Conservation (phyloP, 2,113 vertebrate genomes). For the Cyanoliseus patagonus region DNA sequence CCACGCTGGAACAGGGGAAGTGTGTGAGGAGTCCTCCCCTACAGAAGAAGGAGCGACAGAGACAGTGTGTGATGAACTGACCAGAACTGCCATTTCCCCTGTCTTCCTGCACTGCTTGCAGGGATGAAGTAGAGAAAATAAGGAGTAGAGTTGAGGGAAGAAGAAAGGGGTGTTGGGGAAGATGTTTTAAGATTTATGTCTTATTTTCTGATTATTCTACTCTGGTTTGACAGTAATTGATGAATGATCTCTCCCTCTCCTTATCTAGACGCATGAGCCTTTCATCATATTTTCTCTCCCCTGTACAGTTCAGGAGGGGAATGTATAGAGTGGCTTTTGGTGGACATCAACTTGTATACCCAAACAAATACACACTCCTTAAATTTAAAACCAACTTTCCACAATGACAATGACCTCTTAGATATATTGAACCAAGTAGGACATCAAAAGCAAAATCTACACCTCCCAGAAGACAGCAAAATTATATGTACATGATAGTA, state of each 20-base stretch:
- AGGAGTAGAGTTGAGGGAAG: background rate
- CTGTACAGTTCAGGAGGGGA: background rate
- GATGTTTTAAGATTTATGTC: background rate
- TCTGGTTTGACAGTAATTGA: background rate
- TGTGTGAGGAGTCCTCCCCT: background rate
- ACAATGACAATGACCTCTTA: background rate
- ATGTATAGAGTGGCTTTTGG: background rate
- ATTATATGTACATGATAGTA: background rate
- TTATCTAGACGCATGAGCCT: background rate
- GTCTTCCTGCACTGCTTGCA: background rate
- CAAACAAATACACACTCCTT: background rate
- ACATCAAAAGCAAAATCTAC: background rate
- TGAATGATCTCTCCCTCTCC: background rate
- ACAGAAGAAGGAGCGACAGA: background rate
- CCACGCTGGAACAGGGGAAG: rapidly evolving
- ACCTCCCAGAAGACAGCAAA: background rate
- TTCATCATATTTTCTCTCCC: background rate
- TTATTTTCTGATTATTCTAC: background rate
- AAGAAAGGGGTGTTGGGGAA: background rate
- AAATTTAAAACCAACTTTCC: background rate
- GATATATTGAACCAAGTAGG: background rate
- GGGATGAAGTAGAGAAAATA: background rate
- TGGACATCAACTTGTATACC: background rate
- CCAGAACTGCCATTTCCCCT: background rate
- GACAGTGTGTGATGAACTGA: background rate